Evolutionary conservation across 2,113 vertebrate genomes (phyloP).

Genomic region (Proteles cristata): DNA sequence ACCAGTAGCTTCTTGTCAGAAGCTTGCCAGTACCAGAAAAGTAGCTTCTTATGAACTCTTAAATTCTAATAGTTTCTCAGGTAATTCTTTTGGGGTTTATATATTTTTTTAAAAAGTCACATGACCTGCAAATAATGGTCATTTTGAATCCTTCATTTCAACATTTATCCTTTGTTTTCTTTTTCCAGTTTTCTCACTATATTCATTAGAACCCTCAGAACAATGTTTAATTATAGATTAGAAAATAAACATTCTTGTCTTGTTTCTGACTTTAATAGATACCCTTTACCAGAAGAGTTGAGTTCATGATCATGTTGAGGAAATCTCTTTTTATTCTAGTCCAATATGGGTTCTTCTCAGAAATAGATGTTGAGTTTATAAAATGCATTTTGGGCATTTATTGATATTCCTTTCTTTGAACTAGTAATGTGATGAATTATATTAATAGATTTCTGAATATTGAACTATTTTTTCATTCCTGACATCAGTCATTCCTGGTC

Average conservation of each 20-base stretch:
- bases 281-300: conserved; percentile 38
- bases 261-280: conserved; percentile 46
- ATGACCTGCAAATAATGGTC: not conserved
- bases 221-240: conserved; percentile 46
- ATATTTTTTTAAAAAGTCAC: not conserved
- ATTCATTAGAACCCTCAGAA: not conserved
- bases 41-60: not conserved
- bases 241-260: conserved; percentile 31
- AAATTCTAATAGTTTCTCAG: not conserved
- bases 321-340: conserved; percentile 52
- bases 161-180: conserved; percentile 5
- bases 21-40: not conserved
- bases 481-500: conserved; percentile 34
- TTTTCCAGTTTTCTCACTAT: conserved; percentile 5
- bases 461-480: conserved; percentile 15
- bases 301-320: conserved; percentile 32
- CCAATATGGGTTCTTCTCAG: conserved; percentile 35
- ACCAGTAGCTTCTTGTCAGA: not conserved
- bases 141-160: conserved; percentile 28
- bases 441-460: conserved; percentile 42
- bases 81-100: conserved; percentile 19
- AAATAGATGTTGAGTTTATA: conserved; percentile 61
- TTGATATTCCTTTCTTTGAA: conserved; percentile 36
- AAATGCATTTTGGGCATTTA: conserved; percentile 38
- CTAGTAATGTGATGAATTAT: conserved; percentile 47